phyloP scores from a whole-genome alignment of 2,113 vertebrate species.

The Chlorocebus sabaeus region DNA sequence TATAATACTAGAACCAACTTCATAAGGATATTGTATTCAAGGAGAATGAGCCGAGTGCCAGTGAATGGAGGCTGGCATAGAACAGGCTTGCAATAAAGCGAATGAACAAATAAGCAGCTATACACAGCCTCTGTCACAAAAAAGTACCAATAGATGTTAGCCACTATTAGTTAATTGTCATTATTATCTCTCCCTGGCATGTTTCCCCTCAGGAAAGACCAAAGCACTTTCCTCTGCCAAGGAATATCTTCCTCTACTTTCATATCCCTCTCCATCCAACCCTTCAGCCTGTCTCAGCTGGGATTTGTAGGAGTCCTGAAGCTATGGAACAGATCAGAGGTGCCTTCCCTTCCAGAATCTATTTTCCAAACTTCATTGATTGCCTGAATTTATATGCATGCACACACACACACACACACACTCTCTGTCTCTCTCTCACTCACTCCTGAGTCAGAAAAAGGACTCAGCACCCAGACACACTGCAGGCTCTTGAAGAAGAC shows the following conservation, averaged over 20 bases:
- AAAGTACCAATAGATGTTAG: fast-evolving
- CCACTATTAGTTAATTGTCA: neutral
- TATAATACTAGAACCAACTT: neutral
- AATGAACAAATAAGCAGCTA: neutral
- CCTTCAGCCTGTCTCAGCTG: neutral
- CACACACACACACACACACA: neutral
- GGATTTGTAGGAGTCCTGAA: neutral
- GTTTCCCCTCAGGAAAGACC: neutral
- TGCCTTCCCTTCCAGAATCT: neutral
- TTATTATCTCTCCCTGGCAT: neutral
- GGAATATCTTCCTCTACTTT: neutral
- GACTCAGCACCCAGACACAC: neutral
- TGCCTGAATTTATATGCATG: neutral
- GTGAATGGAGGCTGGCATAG: neutral
- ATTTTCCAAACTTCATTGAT: neutral
- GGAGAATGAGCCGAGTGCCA: neutral
- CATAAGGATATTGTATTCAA: neutral
- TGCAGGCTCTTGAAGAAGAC: neutral
- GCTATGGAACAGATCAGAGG: neutral
- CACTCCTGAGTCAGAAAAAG: neutral
- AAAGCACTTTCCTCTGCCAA: neutral
- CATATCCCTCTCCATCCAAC: neutral
- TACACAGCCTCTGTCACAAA: too few species aligned
- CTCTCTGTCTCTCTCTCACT: too few species aligned
- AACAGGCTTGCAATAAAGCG: neutral